phyloP scores from a whole-genome alignment of 2,113 vertebrate genomes.

The Oryzias javanicus region DNA sequence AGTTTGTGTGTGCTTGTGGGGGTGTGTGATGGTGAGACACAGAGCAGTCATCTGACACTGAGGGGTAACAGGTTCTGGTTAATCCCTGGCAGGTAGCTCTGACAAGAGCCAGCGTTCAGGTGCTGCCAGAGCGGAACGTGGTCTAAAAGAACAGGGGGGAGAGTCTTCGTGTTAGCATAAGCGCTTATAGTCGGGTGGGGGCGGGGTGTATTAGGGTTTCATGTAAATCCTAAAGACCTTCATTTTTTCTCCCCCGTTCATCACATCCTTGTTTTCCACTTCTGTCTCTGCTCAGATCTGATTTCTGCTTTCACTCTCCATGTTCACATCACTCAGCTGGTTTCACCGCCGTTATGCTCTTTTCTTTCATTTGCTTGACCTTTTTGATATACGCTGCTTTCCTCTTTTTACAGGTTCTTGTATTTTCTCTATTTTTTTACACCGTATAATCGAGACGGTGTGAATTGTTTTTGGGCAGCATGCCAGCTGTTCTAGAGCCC shows the following conservation, averaged over 20 bases:
- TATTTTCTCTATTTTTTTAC: constrained; percentile 55
- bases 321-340: constrained; percentile 24
- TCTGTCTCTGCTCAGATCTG: constrained; percentile 6
- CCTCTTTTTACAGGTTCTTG: constrained; percentile 3
- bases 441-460: constrained; percentile 59
- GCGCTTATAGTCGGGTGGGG: constrained; percentile 2
- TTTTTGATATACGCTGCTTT: constrained; percentile 54
- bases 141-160: constrained; percentile 4
- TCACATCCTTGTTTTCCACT: constrained; percentile 3
- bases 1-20: constrained; percentile 37
- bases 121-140: constrained; percentile 40
- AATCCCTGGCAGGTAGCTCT: constrained; percentile 73
- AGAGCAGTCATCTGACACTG: constrained; percentile 59
- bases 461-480: constrained; percentile 46
- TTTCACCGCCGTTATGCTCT: constrained; percentile 14
- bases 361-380: constrained; percentile 42
- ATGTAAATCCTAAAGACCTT: constrained; percentile 29
- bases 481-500: constrained; percentile 61
- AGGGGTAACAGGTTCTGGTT: constrained; percentile 67
- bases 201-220: constrained; percentile 26
- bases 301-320: neutral
- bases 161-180: neutral
- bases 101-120: constrained; percentile 73
- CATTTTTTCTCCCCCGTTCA: constrained; percentile 21
- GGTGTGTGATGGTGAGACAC: constrained; percentile 9